Evolutionary conservation across 1,140 invertebrate species (phyloP).

Genomic region (Macrobrachium nipponense): DNA sequence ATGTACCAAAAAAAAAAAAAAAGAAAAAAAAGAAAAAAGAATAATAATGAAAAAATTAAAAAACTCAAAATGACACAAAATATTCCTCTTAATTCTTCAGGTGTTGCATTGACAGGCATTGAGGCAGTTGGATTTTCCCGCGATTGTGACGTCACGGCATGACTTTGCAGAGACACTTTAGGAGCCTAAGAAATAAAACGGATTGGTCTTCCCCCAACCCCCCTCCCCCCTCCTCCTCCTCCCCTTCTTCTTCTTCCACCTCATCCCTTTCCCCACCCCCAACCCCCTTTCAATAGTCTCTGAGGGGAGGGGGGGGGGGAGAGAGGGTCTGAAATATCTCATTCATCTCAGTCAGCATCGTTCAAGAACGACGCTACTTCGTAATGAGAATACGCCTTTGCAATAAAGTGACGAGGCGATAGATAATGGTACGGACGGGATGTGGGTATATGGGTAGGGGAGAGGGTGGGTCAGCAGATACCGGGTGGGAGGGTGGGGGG

Average conservation of each 20-base stretch:
- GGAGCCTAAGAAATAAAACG: not conserved
- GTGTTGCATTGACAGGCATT: not conserved
- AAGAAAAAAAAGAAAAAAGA: not conserved
- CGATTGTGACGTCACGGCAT: slow-evolving; percentile 13
- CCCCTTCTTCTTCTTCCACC: not conserved
- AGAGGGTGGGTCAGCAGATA: no score
- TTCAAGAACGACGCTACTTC: slow-evolving; percentile 16
- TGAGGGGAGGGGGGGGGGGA: not conserved
- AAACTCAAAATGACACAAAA: not conserved
- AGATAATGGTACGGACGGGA: no score
- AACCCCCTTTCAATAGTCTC: slow-evolving; percentile 2
- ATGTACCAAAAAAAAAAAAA: not conserved
- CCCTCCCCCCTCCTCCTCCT: not conserved
- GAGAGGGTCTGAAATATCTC: slow-evolving; percentile 29
- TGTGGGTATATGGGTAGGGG: no score
- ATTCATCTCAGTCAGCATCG: slow-evolving; percentile 41
- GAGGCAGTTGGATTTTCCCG: no score
- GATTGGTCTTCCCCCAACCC: not conserved
- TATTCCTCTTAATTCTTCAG: slow-evolving; percentile 11
- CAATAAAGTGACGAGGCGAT: slow-evolving; percentile 25
- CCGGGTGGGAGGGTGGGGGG: slow-evolving; percentile 24
- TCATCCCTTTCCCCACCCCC: not conserved
- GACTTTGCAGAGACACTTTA: not conserved
- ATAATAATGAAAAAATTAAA: not conserved
- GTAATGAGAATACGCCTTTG: slow-evolving; percentile 40